Base-by-base conservation (phyloP, 2,113 vertebrate genomes). In the Recurvirostra avosetta region DNA sequence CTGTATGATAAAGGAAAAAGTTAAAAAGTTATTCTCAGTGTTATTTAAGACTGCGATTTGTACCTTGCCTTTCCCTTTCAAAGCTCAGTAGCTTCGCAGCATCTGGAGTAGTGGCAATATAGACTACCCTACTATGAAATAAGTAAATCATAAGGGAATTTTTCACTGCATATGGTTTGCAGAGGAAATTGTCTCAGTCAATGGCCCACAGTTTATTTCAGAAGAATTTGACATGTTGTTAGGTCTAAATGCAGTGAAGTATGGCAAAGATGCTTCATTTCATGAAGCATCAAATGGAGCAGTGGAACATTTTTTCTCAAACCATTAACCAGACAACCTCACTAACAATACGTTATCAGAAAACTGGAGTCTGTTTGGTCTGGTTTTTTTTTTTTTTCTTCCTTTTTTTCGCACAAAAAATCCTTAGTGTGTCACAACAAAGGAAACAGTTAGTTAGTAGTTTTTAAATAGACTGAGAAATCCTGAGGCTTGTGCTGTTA, bases 291-390 rank as follows among this genome's bases (percentile, higher is more conserved):
- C 78, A 95, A 97, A 97, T 89, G 89, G 72, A 86, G 86, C 87
- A 92, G 47, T 36, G 19, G 53, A 92, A 96, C 47, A 15, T 74
- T 83, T 76, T 74, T 87, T 95, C 90, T 86, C 91, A 91, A 95
- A 45, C 91, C 97, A 96, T 98, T 98, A 97, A 92, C 70, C 88
- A 97, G 76, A 75, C 78, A 95, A 73, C 92, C 65, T 93, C 59
- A 59, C 78, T 94, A 95, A 95, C 67, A 95, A 83, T 72, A 85
- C 6, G 11, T 89, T 93, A 89, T 61, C 70, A 93, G 59, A 87
- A 88, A 78, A 74, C n/a, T 41, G 47, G 40, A 78, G 30, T 82
- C n/a, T 71, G 19, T 79, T 79, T 80, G 38, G 2, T 55, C 77
- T 50, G n/a, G n/a, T 47, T 15, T 18, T 29, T 20, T 22, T 20